Evolutionary conservation across 2,888 invertebrate genomes (phyloP).

Genomic region (Thera obeliscata): DNA sequence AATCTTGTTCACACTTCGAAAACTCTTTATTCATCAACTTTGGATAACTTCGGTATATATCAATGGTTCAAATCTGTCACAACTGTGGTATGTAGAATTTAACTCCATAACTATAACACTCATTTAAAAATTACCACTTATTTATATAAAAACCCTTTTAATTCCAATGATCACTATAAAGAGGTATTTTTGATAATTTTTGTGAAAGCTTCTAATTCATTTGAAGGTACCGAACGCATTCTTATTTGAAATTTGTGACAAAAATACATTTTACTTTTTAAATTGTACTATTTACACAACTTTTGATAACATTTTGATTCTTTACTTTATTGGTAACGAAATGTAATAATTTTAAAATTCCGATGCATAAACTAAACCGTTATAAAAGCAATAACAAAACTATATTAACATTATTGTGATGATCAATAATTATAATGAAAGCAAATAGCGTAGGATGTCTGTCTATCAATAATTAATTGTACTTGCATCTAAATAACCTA

Average conservation of each 20-base stretch:
- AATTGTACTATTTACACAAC: conserved; percentile 76
- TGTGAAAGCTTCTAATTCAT: conserved; percentile 62
- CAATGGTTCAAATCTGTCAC: conserved; percentile 19
- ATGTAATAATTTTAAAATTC: conserved; percentile 55
- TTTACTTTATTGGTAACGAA: conserved; percentile 72
- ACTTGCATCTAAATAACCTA: conserved; percentile 7
- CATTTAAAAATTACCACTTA: conserved; percentile 74
- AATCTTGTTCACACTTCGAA: conserved; percentile 28
- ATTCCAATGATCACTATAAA: conserved; percentile 79
- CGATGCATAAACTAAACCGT: conserved; percentile 61
- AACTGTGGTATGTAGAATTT: conserved; percentile 76
- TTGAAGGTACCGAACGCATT: conserved; percentile 54
- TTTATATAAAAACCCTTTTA: conserved; percentile 76
- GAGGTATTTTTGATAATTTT: conserved; percentile 81
- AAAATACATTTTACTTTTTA: conserved; percentile 54
- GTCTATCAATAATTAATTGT: conserved; percentile 1
- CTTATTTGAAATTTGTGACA: conserved; percentile 5
- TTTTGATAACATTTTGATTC: conserved; percentile 52
- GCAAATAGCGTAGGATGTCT: conserved; percentile 24
- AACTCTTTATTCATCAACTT: conserved; percentile 52
- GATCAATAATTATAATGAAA: conserved; percentile 41
- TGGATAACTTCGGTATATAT: conserved; percentile 59
- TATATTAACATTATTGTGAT: conserved; percentile 56
- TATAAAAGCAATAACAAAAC: conserved; percentile 62
- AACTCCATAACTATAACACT: conserved; percentile 75